Base-by-base conservation (phyloP, 2,888 invertebrate species). In the Bedellia somnulentella region DNA sequence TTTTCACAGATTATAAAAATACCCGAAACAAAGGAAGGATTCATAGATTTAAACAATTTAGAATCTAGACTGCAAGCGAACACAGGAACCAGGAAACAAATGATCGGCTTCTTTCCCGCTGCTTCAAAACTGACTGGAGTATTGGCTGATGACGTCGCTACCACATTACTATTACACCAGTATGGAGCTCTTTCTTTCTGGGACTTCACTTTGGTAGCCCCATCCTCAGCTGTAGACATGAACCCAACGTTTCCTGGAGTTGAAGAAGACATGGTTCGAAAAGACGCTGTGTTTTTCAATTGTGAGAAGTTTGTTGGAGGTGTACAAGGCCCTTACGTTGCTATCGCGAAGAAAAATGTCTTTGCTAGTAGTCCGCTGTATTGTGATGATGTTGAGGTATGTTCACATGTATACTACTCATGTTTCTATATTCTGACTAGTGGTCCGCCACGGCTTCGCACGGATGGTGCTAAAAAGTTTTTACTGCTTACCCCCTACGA, bases 261-360 rank as follows among this genome's bases (percentile, higher is more conserved):
- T 2, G 83, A 85, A 35, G 84, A 84, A 38, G 79, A 80, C n/a
- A 80, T 83, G 45, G 85, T 86, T 23, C 83, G 86, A 59, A 93
- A 93, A 52, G 94, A 95, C 60, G 93, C 92, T 1, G 71, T 94
- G 32, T 92, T 91, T 61, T 88, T 94, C 55, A 89, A 92, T 30
- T 86, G 89, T 28, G 93, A 93, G 70, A 93, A 93, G 61, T 93
- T 94, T 56, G 81, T 92, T 21, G 94, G 94, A 1, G 94, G 93
- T 1, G 87, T 91, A 0, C 90, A 91, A 49, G 90, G 93, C 0
- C 92, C 93, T 8, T 84, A 83, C 56, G 67, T 81, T 9, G 59
- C 78, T 5, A 71, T 81, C 12, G 64, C 71, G 12, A 81, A 81
- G 46, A 71, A 60, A 32, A 61, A 68, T 11, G 62, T 81, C 2